Evolutionary conservation across 2,888 invertebrate species (phyloP).

Genomic region (Tenthredo scrophulariae): DNA sequence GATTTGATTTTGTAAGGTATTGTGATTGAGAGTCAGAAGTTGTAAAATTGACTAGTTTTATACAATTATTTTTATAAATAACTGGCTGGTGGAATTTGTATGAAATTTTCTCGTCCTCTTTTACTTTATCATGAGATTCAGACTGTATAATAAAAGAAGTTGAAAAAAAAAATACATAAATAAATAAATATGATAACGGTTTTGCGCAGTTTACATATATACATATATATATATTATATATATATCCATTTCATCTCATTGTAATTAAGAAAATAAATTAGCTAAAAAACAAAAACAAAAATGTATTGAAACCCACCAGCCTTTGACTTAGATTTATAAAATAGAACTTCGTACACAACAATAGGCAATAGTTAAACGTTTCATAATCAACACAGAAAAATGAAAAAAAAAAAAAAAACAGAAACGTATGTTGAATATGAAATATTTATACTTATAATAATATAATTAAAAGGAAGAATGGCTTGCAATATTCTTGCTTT

Average conservation of each 20-base stretch:
- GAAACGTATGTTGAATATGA: constrained; percentile 26
- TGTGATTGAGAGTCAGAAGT: constrained; percentile 76
- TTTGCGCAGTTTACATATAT: constrained; percentile 21
- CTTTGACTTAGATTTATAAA: constrained; percentile 74
- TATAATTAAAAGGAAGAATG: constrained; percentile 8
- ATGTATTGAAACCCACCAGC: constrained; percentile 67
- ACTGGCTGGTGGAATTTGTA: constrained; percentile 74
- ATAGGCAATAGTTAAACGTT: constrained; percentile 66
- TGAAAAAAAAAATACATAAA: neutral
- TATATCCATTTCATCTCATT: constrained; percentile 17
- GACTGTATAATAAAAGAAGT: neutral
- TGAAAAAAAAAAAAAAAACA: neutral
- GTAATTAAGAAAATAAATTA: constrained; percentile 14
- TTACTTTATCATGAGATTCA: constrained; percentile 21
- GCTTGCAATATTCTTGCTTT: constrained; percentile 25
- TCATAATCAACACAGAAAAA: constrained; percentile 56
- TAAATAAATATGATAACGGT: neutral
- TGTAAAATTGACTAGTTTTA: constrained; percentile 78
- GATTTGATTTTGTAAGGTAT: constrained; percentile 69
- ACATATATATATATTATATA: constrained; percentile 2
- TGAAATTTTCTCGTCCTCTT: constrained; percentile 24
- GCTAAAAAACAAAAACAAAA: neutral
- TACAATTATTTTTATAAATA: constrained; percentile 78
- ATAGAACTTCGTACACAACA: constrained; percentile 68
- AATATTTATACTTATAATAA: constrained; percentile 42